Evolutionary conservation across 2,797 vertebrate genomes (phyloP), one percentile per base, ranked within the genome.

Genomic region (Rhinoraja longicauda): DNA sequence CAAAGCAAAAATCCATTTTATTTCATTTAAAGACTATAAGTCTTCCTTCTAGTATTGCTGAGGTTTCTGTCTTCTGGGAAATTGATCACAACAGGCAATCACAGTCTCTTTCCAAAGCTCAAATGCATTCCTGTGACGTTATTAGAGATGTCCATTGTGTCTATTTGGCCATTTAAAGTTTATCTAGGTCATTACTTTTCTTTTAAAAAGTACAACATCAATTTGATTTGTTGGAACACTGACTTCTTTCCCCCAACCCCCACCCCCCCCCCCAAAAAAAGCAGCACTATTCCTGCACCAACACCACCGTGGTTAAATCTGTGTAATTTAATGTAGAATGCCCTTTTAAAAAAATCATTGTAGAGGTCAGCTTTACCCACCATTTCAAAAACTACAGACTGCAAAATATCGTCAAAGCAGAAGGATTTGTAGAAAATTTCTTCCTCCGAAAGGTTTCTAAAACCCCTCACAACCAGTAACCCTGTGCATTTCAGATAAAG

Each of bases 1-100:
- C 94, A 96, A 95, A 96, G 95, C 95, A 96, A 96, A 96, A 95
- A 93, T 94, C 94, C 94, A 94, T 95, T 95, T 95, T 95, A 96
- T 95, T 93, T 96, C 95, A 95, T 94, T 94, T 95, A 95, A 95
- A 94, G 94, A 95, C 94, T 94, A 94, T 93, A 75, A 75, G 90
- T 92, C 90, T 94, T 95, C 95, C 94, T 94, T 95, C 94, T 96
- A 95, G 94, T 95, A 95, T 95, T 95, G 96, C 95, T 95, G 94
- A 95, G 95, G 95, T 94, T 94, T 95, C 94, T 94, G 95, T 94
- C 95, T 95, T 94, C 94, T 95, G 94, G 94, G 94, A 94, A 95
- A 95, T 67, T 94, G 93, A 94, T 94, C 94, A 93, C 95, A 95
- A 95, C 90, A 29, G 64, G 90, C 72, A 72, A 75, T 92, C 95